Evolutionary conservation across 2,797 vertebrate species (phyloP).

Genomic region (Cygnus olor): DNA sequence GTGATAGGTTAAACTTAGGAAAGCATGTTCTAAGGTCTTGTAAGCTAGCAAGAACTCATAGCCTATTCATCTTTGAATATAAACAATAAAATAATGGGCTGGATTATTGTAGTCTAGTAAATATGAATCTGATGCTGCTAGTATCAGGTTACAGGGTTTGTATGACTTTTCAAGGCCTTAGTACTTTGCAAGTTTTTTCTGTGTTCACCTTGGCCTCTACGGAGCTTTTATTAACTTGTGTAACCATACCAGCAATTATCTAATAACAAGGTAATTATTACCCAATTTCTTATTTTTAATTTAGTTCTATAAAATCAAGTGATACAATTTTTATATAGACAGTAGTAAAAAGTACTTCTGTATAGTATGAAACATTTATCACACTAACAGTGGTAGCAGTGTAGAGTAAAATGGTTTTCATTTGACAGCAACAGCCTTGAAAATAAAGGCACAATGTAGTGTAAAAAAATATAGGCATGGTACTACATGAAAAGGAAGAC

Average conservation of each 20-base stretch:
- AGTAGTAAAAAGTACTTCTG: not conserved
- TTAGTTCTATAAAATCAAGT: not conserved
- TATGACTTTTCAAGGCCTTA: not conserved
- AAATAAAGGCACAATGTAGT: not conserved
- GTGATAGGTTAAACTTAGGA: not conserved
- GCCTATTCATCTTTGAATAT: not conserved
- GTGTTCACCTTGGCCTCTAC: not conserved
- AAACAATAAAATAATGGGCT: not conserved
- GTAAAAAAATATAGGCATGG: not conserved
- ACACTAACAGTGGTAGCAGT: not conserved
- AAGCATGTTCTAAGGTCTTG: not conserved
- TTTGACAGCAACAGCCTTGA: not conserved
- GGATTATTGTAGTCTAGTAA: not conserved
- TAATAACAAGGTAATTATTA: not conserved
- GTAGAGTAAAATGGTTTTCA: not conserved
- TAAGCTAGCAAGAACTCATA: not conserved
- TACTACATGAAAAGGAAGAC: not conserved
- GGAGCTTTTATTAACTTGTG: not conserved
- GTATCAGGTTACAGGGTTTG: not conserved
- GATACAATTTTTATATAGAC: not conserved
- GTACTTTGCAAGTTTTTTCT: not conserved
- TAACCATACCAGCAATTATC: not conserved
- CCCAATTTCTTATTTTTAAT: not conserved
- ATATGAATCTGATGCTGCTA: not conserved
- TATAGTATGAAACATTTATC: not conserved